A percentile compares a stretch with the other conserved stretches of the same genome.
Conservation (phyloP, 1,140 invertebrate genomes). For the Drosophila chauvacae region DNA sequence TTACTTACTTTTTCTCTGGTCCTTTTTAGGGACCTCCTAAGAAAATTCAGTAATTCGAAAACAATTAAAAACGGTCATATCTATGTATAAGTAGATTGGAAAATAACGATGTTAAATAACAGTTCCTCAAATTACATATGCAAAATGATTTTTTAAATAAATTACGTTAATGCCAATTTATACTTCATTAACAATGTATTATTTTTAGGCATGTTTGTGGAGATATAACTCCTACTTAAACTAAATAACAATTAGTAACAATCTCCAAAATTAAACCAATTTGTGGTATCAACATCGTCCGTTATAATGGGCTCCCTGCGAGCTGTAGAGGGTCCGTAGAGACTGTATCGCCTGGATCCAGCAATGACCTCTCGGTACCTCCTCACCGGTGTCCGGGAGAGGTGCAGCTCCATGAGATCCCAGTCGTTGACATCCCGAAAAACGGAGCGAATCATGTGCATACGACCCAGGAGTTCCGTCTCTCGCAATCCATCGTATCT, state of each 20-base stretch:
- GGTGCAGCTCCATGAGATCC: constrained; percentile 70
- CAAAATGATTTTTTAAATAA: too few relatives aligned
- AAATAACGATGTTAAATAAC: too few relatives aligned
- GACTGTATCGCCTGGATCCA: constrained; percentile 60
- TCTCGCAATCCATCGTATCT: constrained; percentile 68
- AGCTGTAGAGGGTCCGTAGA: constrained; percentile 66
- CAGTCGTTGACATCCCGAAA: constrained; percentile 71
- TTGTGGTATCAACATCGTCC: constrained; percentile 55
- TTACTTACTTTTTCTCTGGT: too few relatives aligned
- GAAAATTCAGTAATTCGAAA: too few relatives aligned
- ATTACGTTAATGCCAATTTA: too few relatives aligned
- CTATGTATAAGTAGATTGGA: too few relatives aligned
- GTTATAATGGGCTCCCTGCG: constrained; percentile 57
- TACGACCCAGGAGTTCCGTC: constrained; percentile 61
- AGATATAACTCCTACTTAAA: not conserved
- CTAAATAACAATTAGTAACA: constrained; percentile 28
- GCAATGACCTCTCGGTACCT: constrained; percentile 66
- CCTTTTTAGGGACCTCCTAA: too few relatives aligned
- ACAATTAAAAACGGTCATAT: too few relatives aligned
- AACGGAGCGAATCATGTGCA: constrained; percentile 69
- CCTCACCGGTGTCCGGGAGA: constrained; percentile 61
- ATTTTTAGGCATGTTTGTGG: not conserved
- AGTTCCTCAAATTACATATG: too few relatives aligned
- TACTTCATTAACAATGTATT: not conserved
- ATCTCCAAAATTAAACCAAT: constrained; percentile 61